phyloP scores from a whole-genome alignment of 2,797 vertebrate species.

The Oreochromis grahami region DNA sequence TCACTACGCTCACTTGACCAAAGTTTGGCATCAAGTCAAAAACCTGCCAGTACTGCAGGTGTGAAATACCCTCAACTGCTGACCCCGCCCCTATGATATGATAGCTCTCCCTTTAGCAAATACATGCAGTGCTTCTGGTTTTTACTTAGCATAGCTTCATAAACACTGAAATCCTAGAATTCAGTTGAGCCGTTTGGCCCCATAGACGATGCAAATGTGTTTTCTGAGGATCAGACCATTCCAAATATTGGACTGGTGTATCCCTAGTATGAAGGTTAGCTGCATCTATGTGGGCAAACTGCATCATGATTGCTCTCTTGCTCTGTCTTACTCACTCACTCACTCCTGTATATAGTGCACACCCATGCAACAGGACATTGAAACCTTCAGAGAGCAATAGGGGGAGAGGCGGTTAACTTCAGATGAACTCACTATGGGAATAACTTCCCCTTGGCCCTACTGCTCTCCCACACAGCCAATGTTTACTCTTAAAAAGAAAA shows the following conservation, averaged over 20 bases:
- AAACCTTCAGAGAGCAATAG: constrained; percentile 3
- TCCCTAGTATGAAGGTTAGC: neutral
- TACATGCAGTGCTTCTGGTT: neutral
- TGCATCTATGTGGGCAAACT: neutral
- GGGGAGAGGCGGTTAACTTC: constrained; percentile 51
- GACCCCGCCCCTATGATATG: neutral
- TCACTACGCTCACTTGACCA: neutral
- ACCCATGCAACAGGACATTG: constrained; percentile 18
- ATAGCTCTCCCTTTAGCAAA: neutral
- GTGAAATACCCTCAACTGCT: neutral
- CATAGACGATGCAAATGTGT: neutral
- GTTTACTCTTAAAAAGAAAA: neutral
- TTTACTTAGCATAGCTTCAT: neutral
- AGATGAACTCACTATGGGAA: constrained; percentile 61
- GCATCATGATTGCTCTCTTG: neutral
- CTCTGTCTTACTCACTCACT: neutral
- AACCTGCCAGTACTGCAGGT: neutral
- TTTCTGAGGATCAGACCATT: neutral
- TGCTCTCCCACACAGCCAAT: constrained; percentile 32
- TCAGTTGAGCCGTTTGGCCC: neutral
- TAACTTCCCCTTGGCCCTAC: constrained; percentile 34
- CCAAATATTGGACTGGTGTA: neutral
- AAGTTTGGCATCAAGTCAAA: neutral
- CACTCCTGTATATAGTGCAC: constrained; percentile 5
- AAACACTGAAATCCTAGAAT: neutral